phyloP scores from a whole-genome alignment of 2,113 vertebrate genomes.

The Clarias gariepinus region DNA sequence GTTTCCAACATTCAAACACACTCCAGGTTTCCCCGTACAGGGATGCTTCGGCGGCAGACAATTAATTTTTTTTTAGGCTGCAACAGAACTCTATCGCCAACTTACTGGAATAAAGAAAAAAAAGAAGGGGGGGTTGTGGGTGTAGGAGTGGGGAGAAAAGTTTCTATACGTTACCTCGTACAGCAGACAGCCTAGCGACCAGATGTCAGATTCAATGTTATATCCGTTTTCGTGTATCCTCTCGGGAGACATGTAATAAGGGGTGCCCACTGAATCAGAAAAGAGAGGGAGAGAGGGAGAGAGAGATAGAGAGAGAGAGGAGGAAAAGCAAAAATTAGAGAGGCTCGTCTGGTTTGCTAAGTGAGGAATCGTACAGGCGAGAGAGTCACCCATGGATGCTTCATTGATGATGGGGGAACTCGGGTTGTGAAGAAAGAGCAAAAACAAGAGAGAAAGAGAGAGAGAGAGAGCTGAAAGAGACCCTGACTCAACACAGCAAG shows the following conservation, averaged over 20 bases:
- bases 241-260: constrained; percentile 99
- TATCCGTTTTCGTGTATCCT: constrained; percentile 98
- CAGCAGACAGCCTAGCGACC: constrained; percentile 97
- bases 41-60: too few species aligned
- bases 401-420: constrained; percentile 36
- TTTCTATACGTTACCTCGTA: constrained; percentile 83
- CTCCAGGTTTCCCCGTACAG: constrained; percentile 60
- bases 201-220: constrained; percentile 99
- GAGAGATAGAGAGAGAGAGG: constrained; percentile 33
- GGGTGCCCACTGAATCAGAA: constrained; percentile 90
- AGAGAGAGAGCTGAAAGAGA: too few species aligned
- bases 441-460: constrained; percentile 12
- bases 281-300: constrained; percentile 34
- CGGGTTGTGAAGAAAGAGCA: constrained; percentile 37
- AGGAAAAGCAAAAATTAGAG: constrained; percentile 43
- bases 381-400: constrained; percentile 52
- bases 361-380: constrained; percentile 42
- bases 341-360: constrained; percentile 46
- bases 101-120: neutral
- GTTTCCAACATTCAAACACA: constrained; percentile 57
- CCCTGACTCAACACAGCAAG: constrained; percentile 23
- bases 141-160: neutral
- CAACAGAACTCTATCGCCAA: neutral
- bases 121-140: neutral
- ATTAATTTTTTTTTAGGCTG: constrained; percentile 2